Evolutionary conservation across 1,140 invertebrate genomes (phyloP), one percentile per base, ranked within the genome.

Genomic region (Philopotamus ludificatus): DNA sequence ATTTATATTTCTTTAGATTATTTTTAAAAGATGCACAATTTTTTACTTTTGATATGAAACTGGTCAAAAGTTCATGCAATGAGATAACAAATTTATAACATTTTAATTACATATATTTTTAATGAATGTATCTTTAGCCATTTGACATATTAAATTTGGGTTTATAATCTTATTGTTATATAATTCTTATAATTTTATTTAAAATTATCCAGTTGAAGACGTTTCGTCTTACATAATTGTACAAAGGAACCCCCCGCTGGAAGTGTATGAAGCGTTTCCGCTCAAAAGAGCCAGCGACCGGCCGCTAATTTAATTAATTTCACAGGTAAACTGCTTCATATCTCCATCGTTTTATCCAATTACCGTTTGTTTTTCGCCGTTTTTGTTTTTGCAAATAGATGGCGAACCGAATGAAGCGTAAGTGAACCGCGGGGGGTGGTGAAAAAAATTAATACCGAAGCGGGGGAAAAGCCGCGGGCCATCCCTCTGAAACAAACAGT

Each of bases 321-420:
- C 23, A 42, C 54, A 57, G 54, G 54, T 57, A 57, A 57, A 57
- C 42, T 57, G 20, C 28, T 28, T n/a, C 50, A 53, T 53, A 53
- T 53, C 50, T 49, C 9, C 50, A 53, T 22, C 12, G 50, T 53
- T 53, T 50, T 25, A 53, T 53, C 50, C 22, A 53, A 53, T 53
- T 25, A 53, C 22, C 1, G 47, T 49, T 21, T 49, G 16, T 49
- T 49, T 49, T 49, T 49, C 21, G 47, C 10, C 20, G 47, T 15
- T 4, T 49, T 49, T 49, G 3, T 3, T 49, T 44, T 4, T 49
- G 16, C 44, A 49, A 49, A 49, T 18, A 21, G 21, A 49, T 49
- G 16, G 21, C 20, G 47, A 18, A 49, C 15, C 47, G 47, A 49
- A 49, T 49, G 47, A 49, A 21, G 47, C 47, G 22, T 49, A 18